These are phyloP conservation scores for Acanthacorydalis orientalis DNA, from an alignment of 2,888 invertebrate species.

Conservation along the genomic window DNA sequence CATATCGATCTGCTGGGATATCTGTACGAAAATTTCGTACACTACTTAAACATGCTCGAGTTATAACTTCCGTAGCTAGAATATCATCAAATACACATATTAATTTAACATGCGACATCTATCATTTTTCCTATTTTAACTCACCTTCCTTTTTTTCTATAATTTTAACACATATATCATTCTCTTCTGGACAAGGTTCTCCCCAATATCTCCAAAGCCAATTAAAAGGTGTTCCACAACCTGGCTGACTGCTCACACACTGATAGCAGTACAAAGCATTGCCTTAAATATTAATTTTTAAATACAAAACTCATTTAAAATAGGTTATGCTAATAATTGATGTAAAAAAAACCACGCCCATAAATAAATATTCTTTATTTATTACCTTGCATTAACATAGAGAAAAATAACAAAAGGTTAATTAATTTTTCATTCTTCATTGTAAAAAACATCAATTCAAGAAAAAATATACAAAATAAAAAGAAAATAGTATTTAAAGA, in stretches of 20 bases:
- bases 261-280: constrained; percentile 69
- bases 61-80: constrained; percentile 61
- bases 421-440: not conserved
- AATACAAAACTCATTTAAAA: not conserved
- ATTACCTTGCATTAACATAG: not conserved
- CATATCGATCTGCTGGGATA: constrained; percentile 81
- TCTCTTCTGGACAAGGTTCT: constrained; percentile 61
- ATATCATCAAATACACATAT: constrained; percentile 9
- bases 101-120: not conserved
- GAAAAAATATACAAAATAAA: too few species aligned
- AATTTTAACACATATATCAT: constrained; percentile 81
- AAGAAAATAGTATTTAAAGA: too few species aligned
- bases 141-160: constrained; percentile 73
- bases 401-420: not conserved
- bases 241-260: constrained; percentile 78
- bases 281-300: constrained; percentile 24
- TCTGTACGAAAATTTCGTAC: constrained; percentile 63
- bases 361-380: not conserved
- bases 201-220: constrained; percentile 65
- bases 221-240: constrained; percentile 70
- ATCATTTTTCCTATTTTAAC: constrained; percentile 9
- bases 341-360: not conserved
- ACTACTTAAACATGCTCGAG: constrained; percentile 70
- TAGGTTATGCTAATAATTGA: not conserved
- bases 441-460: not conserved